Percentiles rank a stretch among this genome's conserved stretches.
Evolutionary conservation across 2,888 invertebrate genomes (phyloP).

Genomic region (Atethmia centrago): DNA sequence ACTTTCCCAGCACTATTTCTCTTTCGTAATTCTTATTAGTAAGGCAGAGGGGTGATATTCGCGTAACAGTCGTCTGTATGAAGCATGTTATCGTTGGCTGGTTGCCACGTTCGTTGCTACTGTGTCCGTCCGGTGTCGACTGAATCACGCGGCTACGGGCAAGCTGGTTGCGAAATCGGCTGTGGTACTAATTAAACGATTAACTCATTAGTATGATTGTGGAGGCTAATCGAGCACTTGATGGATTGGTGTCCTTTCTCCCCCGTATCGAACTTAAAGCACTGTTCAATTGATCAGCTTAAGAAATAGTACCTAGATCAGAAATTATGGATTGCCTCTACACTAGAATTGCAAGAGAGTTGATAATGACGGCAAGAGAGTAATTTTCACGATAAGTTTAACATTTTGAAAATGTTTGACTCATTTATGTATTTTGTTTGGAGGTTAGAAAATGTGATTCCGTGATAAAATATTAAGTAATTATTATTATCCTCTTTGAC

Average conservation of each 20-base stretch:
- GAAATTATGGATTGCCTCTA: background rate
- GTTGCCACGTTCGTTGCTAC: constrained; percentile 70
- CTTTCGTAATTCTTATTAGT: constrained; percentile 59
- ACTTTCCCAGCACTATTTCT: constrained; percentile 50
- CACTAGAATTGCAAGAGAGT: background rate
- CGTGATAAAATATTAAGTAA: no score
- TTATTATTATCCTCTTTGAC: no score
- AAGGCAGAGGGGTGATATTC: constrained; percentile 62
- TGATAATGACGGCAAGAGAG: background rate
- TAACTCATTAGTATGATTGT: constrained; percentile 32
- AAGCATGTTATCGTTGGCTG: constrained; percentile 69
- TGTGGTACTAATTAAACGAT: constrained; percentile 42
- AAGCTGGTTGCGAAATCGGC: constrained; percentile 53
- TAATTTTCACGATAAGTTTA: background rate
- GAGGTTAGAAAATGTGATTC: background rate
- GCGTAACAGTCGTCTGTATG: constrained; percentile 56
- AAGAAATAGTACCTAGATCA: background rate
- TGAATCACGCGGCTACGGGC: constrained; percentile 65
- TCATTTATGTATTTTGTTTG: background rate
- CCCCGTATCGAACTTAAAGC: background rate
- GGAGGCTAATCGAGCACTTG: background rate
- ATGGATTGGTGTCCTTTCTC: background rate
- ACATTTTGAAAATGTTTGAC: background rate
- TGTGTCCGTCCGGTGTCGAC: constrained; percentile 65
- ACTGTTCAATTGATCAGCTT: background rate